A percentile compares a stretch with the other conserved stretches of the same genome.
Conservation (phyloP, 2,888 invertebrate species). For the Steinernema scapterisci region DNA sequence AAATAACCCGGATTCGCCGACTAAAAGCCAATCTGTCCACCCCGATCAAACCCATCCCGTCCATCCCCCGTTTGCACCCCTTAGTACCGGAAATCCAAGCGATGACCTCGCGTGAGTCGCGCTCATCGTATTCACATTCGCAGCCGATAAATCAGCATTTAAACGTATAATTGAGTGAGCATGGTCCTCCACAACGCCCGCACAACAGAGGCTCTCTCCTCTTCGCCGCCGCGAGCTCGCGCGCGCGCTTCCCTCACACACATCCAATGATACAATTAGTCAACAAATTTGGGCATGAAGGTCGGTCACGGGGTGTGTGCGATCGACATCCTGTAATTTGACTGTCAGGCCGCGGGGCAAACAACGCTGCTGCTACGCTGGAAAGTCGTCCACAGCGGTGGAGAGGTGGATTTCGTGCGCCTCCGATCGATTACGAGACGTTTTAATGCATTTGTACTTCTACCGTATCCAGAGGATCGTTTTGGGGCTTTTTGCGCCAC, state of each 20-base stretch:
- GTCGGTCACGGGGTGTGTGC: constrained; percentile 10
- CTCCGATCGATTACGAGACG: constrained; percentile 13
- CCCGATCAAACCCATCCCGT: too few relatives aligned
- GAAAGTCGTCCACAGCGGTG: constrained; percentile 22
- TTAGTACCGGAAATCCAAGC: neutral
- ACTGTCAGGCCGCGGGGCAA: constrained; percentile 26
- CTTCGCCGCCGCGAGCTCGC: too few relatives aligned
- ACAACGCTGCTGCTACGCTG: neutral
- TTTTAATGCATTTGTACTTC: constrained; percentile 28
- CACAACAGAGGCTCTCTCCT: neutral
- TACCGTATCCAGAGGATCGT: constrained; percentile 29
- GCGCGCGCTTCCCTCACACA: neutral
- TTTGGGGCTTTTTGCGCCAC: constrained; percentile 28
- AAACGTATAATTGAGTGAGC: constrained; percentile 25
- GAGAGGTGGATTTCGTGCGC: too few relatives aligned
- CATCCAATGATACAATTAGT: constrained; percentile 30
- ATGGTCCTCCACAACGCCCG: neutral
- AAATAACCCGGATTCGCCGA: too few relatives aligned
- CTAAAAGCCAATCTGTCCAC: too few relatives aligned
- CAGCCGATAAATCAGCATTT: constrained; percentile 31
- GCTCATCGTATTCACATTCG: constrained; percentile 4
- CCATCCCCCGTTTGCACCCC: neutral
- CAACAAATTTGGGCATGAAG: constrained; percentile 33
- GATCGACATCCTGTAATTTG: constrained; percentile 29
- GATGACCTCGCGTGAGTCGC: constrained; percentile 22